Base-by-base conservation (phyloP, 2,113 vertebrate species). In the Asarcornis scutulata region DNA sequence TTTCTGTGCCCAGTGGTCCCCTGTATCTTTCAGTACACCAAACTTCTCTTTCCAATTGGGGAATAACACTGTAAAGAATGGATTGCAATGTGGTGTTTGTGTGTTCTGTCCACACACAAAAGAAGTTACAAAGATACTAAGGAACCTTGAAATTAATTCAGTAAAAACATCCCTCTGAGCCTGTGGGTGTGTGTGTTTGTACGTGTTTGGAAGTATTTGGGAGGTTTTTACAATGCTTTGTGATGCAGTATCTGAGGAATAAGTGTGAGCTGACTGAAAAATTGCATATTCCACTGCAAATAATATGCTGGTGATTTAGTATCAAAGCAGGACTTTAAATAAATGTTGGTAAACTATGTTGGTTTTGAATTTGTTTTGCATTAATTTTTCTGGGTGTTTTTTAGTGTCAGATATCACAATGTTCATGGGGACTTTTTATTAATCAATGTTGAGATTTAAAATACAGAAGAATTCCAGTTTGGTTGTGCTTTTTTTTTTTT, bases 61-160 rank as follows among this genome's bases (percentile, higher is more conserved):
- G 89, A 96, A 93, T 20, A 95, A 58, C 90, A 68, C 59, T 42
- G 7, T 83, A 64, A 94, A 83, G 67, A 82, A 83, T 52, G 73
- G 78, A 80, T 82, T 80, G 55, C 84, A 40, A 91, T 15, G 46
- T 63, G 44, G n/a, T 62, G 68, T 56, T 93, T 95, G 31, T 77
- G 55, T 76, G 36, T 75, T 86, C 72, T 69, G 21, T 42, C 40
- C 42, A 84, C 59, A 64, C 40, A 72, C 29, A 90, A 93, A 81
- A 48, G 31, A 83, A 81, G n/a, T 34, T 82, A 50, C 25, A 76
- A 82, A 77, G 38, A 62, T 38, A 55, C 20, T 64, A 72, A 32
- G 52, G 48, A 73, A 75, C n/a, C 36, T 62, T 83, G 63, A 69
- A 66, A 36, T 72, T 31, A 90, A 25, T 40, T 94, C 5, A 74